Conservation (phyloP, 2,888 invertebrate genomes). For the Onthophagus sagittarius region DNA sequence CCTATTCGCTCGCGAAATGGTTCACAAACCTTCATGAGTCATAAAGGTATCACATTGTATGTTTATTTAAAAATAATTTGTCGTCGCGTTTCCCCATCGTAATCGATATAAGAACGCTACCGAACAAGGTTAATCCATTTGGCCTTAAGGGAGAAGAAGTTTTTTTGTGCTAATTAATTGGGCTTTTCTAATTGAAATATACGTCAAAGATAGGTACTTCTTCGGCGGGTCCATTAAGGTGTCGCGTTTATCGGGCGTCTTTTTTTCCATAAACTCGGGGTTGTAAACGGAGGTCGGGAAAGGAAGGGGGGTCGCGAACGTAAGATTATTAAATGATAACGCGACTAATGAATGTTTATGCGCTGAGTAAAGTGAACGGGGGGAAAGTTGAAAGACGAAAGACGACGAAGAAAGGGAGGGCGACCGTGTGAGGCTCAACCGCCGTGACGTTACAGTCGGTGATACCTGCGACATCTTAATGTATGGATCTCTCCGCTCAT, state of each 20-base stretch:
- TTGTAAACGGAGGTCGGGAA: neutral
- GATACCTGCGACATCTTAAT: conserved; percentile 31
- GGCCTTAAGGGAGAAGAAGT: neutral
- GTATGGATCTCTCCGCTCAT: conserved; percentile 39
- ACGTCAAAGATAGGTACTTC: neutral
- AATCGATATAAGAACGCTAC: neutral
- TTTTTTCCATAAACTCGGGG: neutral
- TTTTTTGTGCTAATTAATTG: neutral
- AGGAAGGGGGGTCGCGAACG: neutral
- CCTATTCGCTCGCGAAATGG: neutral
- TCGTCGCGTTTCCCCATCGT: neutral
- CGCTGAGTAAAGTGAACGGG: neutral
- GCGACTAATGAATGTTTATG: neutral
- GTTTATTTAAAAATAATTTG: neutral
- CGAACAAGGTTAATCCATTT: neutral
- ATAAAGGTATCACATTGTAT: neutral
- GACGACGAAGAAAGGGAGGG: neutral
- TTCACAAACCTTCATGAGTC: neutral
- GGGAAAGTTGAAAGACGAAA: neutral
- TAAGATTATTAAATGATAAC: neutral
- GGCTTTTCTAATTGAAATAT: neutral
- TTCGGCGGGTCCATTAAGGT: neutral
- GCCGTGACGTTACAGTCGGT: conserved; percentile 36
- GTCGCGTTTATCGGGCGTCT: neutral
- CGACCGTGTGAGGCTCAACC: neutral